These are phyloP conservation scores for Galeopterus variegatus DNA, from an alignment of 2,113 vertebrate species.

Conservation along the genomic window DNA sequence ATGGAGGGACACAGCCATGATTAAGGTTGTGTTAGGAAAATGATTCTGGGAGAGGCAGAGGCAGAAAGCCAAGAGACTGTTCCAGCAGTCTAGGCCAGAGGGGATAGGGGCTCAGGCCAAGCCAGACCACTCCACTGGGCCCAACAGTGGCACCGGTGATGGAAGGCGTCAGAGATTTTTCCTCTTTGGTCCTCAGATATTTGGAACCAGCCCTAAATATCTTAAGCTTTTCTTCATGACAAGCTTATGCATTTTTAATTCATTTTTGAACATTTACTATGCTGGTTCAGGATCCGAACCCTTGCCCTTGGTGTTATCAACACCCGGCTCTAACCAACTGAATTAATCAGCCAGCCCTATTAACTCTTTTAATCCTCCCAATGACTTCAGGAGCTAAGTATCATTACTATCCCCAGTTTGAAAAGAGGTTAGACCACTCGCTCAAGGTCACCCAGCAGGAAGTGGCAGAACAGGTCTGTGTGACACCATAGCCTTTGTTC, in stretches of 20 bases:
- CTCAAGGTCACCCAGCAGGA: constrained; percentile 78
- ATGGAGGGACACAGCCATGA: neutral
- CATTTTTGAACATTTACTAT: neutral
- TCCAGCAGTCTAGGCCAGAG: constrained; percentile 7
- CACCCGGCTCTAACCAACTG: too few species aligned
- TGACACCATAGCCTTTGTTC: constrained; percentile 69
- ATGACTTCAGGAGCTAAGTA: neutral
- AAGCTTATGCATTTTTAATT: constrained; percentile 20
- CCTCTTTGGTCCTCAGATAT: constrained; percentile 36
- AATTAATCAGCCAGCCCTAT: neutral
- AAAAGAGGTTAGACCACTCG: constrained; percentile 53
- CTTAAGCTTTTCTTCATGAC: constrained; percentile 21
- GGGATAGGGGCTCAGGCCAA: neutral
- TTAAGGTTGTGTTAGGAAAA: constrained; percentile 44
- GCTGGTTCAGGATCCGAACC: too few species aligned
- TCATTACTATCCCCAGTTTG: constrained; percentile 11
- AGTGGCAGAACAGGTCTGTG: constrained; percentile 57
- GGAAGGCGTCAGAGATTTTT: neutral
- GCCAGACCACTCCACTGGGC: neutral
- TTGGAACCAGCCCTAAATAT: neutral
- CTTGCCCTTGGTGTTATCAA: too few species aligned
- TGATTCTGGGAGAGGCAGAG: constrained; percentile 10
- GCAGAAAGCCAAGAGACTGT: neutral
- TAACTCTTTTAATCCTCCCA: neutral
- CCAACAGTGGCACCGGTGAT: neutral